A percentile compares a stretch with the other conserved stretches of the same genome.
These are phyloP conservation scores for Catocala sponsa DNA, from an alignment of 2,888 invertebrate genomes.

Conservation along the genomic window DNA sequence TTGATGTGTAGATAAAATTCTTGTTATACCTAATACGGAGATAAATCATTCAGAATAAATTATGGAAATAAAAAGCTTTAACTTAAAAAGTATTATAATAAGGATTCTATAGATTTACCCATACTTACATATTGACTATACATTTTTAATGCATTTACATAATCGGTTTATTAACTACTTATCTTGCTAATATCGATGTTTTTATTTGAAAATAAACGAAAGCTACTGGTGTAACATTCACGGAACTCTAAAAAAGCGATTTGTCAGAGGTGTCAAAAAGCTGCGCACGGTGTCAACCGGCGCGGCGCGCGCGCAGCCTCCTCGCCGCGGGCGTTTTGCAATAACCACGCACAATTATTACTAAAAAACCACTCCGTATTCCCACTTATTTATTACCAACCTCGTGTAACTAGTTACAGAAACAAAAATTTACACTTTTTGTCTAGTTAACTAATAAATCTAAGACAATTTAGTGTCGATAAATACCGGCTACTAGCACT, in stretches of 20 bases:
- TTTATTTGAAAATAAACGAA: conserved; percentile 2
- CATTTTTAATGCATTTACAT: too few species aligned
- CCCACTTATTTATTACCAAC: conserved; percentile 48
- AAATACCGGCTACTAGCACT: conserved; percentile 15
- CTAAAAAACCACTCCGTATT: conserved; percentile 38
- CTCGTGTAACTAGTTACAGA: conserved; percentile 22
- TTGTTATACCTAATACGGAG: conserved; percentile 1
- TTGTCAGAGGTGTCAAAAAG: conserved; percentile 61
- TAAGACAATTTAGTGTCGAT: conserved; percentile 19
- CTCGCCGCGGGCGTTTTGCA: conserved; percentile 45
- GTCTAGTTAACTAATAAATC: conserved; percentile 10
- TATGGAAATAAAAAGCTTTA: background rate
- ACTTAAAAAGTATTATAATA: background rate
- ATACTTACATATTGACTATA: too few species aligned
- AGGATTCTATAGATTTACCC: too few species aligned
- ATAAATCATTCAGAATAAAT: conserved; percentile 7
- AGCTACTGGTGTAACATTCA: conserved; percentile 15
- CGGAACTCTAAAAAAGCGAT: conserved; percentile 48
- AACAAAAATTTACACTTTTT: conserved; percentile 18
- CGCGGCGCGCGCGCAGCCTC: conserved; percentile 32
- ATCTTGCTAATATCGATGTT: background rate
- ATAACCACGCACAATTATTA: conserved; percentile 55
- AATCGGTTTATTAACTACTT: too few species aligned
- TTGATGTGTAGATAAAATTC: conserved; percentile 11
- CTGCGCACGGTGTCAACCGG: conserved; percentile 61